These are phyloP conservation scores for Xenotilapia flavipinnis DNA, from an alignment of 2,113 vertebrate genomes.

Conservation along the genomic window DNA sequence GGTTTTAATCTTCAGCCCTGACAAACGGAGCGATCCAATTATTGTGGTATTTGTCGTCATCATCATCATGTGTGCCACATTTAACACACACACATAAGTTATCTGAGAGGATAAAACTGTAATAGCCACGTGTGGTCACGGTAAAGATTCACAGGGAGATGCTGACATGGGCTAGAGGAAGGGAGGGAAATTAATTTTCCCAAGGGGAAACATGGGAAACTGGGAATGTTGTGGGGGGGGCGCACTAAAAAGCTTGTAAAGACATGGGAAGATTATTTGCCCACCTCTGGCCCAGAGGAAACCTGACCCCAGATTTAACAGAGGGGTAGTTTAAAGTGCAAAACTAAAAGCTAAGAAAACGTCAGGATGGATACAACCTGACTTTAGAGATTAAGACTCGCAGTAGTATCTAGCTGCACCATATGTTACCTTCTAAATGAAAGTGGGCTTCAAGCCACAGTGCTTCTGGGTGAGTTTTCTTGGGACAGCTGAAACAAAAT, in stretches of 20 bases:
- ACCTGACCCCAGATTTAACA: neutral
- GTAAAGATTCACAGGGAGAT: neutral
- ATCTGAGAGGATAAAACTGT: neutral
- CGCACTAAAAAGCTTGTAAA: neutral
- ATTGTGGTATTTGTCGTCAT: neutral
- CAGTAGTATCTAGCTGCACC: neutral
- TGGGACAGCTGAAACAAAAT: neutral
- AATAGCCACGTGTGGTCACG: neutral
- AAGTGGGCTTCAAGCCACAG: neutral
- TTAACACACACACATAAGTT: neutral
- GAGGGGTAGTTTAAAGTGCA: neutral
- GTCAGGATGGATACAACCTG: neutral
- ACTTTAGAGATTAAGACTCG: neutral
- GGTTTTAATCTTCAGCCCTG: neutral
- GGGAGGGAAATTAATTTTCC: neutral
- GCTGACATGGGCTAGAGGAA: neutral
- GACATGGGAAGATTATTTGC: neutral
- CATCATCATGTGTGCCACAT: neutral
- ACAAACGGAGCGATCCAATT: neutral
- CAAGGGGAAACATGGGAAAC: neutral
- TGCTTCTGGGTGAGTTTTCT: neutral
- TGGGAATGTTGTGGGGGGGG: neutral
- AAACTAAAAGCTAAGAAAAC: neutral
- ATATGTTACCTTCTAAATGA: neutral
- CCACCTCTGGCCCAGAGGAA: neutral